Evolutionary conservation across 2,888 invertebrate species (phyloP).

Genomic region (Ophraella communa): DNA sequence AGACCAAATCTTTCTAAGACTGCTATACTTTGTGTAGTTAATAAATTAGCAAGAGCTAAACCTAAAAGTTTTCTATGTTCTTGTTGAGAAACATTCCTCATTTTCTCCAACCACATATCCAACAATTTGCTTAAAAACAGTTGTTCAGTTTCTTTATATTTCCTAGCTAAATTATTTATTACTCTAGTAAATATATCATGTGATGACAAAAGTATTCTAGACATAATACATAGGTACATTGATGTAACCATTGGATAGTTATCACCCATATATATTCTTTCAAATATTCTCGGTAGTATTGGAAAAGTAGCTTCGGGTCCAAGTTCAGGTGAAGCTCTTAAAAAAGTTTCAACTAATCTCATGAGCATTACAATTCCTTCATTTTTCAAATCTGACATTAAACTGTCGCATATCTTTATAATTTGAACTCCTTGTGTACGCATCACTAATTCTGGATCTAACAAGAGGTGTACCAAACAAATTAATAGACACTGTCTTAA

Average conservation of each 20-base stretch:
- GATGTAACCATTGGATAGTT: slow-evolving; percentile 78
- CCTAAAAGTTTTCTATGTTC: slow-evolving; percentile 82
- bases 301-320: slow-evolving; percentile 76
- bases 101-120: slow-evolving; percentile 79
- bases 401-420: slow-evolving; percentile 71
- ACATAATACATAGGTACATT: slow-evolving; percentile 78
- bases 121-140: slow-evolving; percentile 74
- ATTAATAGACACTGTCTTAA: slow-evolving; percentile 80
- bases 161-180: slow-evolving; percentile 61
- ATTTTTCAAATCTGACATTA: slow-evolving; percentile 78
- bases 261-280: slow-evolving; percentile 71
- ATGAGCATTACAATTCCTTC: slow-evolving; percentile 77
- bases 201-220: slow-evolving; percentile 77
- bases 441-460: slow-evolving; percentile 81
- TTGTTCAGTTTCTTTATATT: slow-evolving; percentile 63
- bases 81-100: slow-evolving; percentile 78
- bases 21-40: slow-evolving; percentile 72
- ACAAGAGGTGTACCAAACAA: slow-evolving; percentile 80
- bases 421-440: slow-evolving; percentile 74
- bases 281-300: slow-evolving; percentile 67
- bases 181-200: slow-evolving; percentile 70
- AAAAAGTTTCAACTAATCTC: slow-evolving; percentile 76
- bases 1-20: slow-evolving; percentile 76
- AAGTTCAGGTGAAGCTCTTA: slow-evolving; percentile 75
- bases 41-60: slow-evolving; percentile 70